Evolutionary conservation across 2,113 vertebrate genomes (phyloP).

Genomic region (Phrynosoma blainvillii): DNA sequence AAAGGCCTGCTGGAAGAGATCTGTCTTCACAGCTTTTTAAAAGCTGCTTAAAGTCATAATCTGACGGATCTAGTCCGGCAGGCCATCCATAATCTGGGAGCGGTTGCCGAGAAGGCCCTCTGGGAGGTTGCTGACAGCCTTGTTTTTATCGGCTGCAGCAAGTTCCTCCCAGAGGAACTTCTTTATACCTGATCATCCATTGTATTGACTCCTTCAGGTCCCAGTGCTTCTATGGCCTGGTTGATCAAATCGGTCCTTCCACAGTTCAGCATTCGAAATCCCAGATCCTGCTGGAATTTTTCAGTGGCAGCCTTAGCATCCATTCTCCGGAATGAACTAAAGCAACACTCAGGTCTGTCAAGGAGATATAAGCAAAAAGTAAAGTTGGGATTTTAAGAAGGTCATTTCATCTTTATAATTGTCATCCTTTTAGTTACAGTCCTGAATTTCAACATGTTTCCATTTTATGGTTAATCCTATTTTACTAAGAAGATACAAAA

Average conservation of each 20-base stretch:
- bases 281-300: conserved; percentile 94
- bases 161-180: rapidly evolving
- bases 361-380: conserved; percentile 31
- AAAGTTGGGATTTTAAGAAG: background rate
- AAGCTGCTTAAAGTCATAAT: too few species aligned
- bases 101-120: too few species aligned
- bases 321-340: conserved; percentile 93
- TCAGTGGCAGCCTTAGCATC: conserved; percentile 93
- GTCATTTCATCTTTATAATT: background rate
- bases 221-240: conserved; percentile 91
- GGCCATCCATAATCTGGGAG: too few species aligned
- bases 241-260: conserved; percentile 95
- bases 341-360: conserved; percentile 92
- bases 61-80: too few species aligned
- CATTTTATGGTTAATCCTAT: background rate
- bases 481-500: background rate
- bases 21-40: too few species aligned
- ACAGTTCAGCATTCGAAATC: conserved; percentile 97
- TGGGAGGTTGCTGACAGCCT: too few species aligned
- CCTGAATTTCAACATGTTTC: background rate
- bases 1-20: too few species aligned
- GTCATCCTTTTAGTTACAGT: background rate
- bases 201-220: conserved; percentile 92
- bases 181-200: conserved; percentile 93
- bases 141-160: too few species aligned